Evolutionary conservation across 1,140 invertebrate species (phyloP).

Genomic region (Grapholita molesta): DNA sequence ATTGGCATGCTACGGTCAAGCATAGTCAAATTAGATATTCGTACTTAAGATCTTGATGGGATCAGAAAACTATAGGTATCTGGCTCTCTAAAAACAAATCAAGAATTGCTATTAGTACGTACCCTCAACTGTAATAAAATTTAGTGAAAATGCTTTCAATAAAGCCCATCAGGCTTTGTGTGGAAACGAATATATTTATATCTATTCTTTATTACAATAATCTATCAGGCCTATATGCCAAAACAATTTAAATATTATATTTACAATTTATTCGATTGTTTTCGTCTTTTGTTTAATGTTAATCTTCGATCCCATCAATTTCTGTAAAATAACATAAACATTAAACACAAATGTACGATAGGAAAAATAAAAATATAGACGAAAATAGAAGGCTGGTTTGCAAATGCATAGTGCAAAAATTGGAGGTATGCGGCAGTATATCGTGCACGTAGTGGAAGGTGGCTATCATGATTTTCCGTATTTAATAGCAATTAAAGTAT

Average conservation of each 20-base stretch:
- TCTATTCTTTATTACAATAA: too few species aligned
- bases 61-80: too few species aligned
- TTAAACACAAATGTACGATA: not conserved
- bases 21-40: not conserved
- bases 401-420: not conserved
- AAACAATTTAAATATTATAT: too few species aligned
- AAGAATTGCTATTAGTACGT: too few species aligned
- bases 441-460: conserved; percentile 6
- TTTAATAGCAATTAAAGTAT: too few species aligned
- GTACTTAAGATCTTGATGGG: not conserved
- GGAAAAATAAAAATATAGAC: not conserved
- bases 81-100: too few species aligned
- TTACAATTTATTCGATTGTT: too few species aligned
- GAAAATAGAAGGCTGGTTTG: not conserved
- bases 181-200: too few species aligned
- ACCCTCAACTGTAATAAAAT: too few species aligned
- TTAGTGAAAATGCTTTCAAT: too few species aligned
- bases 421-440: not conserved
- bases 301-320: not conserved
- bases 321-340: not conserved
- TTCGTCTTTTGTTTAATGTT: not conserved
- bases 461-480: not conserved
- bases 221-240: too few species aligned
- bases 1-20: not conserved
- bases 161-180: too few species aligned